Evolutionary conservation across 2,113 vertebrate genomes (phyloP), one percentile per base, ranked within the genome.

Genomic region (Mohoua ochrocephala): DNA sequence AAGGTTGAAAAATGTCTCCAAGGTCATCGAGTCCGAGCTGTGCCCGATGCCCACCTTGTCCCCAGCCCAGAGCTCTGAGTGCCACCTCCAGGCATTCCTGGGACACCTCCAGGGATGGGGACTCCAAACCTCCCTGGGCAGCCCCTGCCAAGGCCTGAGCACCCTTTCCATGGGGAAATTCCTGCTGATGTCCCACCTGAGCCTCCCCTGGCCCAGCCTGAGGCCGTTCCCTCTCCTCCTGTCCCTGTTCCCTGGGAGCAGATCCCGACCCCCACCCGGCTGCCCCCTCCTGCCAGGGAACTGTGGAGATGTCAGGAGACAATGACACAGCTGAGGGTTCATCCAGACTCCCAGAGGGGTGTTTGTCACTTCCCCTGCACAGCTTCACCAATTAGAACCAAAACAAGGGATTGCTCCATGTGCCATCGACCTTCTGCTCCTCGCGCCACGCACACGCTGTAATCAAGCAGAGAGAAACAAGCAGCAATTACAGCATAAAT

Each of bases 281-380:
- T 81, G 37, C 3, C 7, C 52, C 28, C n/a, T 75, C 61, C 39
- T 83, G 53, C 0, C 61, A 82, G 69, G 67, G 61, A 26, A 0
- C 1, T 31, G 69, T 15, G 70, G 30, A 13, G 39, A 9, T 54
- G 45, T 41, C 87, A 69, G 67, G 39, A n/a, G 59, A 11, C 57
- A 71, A 23, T 57, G 37, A 41, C 45, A 33, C 33, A 7, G 59
- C 4, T 23, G 26, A 30, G 76, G 41, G 45, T 73, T 4, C 1
- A 19, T 13, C 18, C 86, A 65, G 54, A 14, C 67, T 28, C 67
- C 22, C 20, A 13, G 47, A 57, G 1, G 15, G 64, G 53, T 6
- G 33, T 92, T 94, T 81, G 93, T 91, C 93, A 92, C 68, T 91
- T 92, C 95, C 95, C 91, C 83, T 42, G 64, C 68, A 18, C 70